Base-by-base conservation (phyloP, 2,113 vertebrate genomes). In the Caranx melampygus region DNA sequence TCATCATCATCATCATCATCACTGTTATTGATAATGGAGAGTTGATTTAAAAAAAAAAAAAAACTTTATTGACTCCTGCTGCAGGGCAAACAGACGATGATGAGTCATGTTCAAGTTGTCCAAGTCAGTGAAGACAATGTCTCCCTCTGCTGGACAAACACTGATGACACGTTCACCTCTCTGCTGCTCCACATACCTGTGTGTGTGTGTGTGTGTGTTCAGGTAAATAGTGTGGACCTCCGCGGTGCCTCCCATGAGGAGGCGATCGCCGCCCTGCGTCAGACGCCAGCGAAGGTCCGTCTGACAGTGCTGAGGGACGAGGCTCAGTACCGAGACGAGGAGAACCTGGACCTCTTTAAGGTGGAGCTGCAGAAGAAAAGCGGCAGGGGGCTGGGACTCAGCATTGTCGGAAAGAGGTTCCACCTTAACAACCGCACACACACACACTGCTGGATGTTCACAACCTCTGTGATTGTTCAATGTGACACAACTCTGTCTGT, bases 361-460 rank as follows among this genome's bases (percentile, higher is more conserved):
- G 95, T 98, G 75, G 96, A 97, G 3, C 95, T 99, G 80, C 97
- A 97, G 64, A 98, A 97, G 92, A 98, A 95, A 92, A 92, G 88
- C 0, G 98, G 98, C 47, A 92, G 98, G 12, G 98, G 98, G 0
- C 93, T 99, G 60, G 98, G 98, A 16, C 95, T 99, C 81, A 99
- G 98, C 93, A 99, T 99, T 26, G 98, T 97, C 2, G 97, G 97
- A 14, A 99, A 99, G 90, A 95, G 98, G 98, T 72, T 72, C 42
- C 26, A 16, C 6, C 18, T 47, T 34, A 18, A 44, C 13, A 5
- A 14, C 26, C 3, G n/a, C 13, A 45, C 47, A 62, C 67, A 65
- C 3, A 35, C 2, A 11, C 62, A 67, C 49, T 51, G 45, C 15
- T 7, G 37, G 59, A 62, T 18, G 5, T 16, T 5, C 1, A 8